Evolutionary conservation across 64 coral and sea anemone genomes (phyloP), one percentile per base, ranked within the genome.

Genomic region (Stylophora pistillata): DNA sequence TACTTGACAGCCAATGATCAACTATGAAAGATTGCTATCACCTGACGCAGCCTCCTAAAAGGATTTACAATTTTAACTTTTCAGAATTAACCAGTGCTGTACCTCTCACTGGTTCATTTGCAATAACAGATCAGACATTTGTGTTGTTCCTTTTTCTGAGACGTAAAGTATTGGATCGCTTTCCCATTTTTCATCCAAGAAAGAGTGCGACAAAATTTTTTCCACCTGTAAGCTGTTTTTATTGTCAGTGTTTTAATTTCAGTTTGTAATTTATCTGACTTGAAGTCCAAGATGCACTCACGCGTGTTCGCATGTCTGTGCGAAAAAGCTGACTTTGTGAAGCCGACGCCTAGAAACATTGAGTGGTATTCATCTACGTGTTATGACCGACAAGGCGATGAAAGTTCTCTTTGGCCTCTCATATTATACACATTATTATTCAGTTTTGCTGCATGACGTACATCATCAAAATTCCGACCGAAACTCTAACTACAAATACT

Each of bases 41-140:
- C 62, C 65, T 82, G 79, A 82, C 23, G 57, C 33, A 82, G 57
- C 78, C 58, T 29, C 57, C 78, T 32, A 25, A 64, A 63, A 65
- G 29, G 30, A 47, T 21, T 34, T 5, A 33, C 62, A 82, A 18
- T 82, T 33, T 69, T 60, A 69, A 25, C 61, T 68, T 69, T 26
- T 37, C 12, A 69, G 12, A 69, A 37, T 12, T 47, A 27, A 68
- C 25, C 2, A 25, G 64, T 68, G n/a, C 64, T 10, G 64, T 68
- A 27, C 64, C 64, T n/a, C 23, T 26, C 23, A 68, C 37, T 47
- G 37, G 37, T 47, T 47, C 20, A 21, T 4, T 68, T 68, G 12
- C 23, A 68, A 68, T 12, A 68, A 7, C 0, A 68, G 5, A 26
- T 21, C 26, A n/a, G 64, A 68, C 64, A 21, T 68, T 11, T 11